A percentile compares a stretch with the other conserved stretches of the same genome.
These are phyloP conservation scores for Drosophila jambulina DNA, from an alignment of 1,140 invertebrate species.

Conservation along the genomic window DNA sequence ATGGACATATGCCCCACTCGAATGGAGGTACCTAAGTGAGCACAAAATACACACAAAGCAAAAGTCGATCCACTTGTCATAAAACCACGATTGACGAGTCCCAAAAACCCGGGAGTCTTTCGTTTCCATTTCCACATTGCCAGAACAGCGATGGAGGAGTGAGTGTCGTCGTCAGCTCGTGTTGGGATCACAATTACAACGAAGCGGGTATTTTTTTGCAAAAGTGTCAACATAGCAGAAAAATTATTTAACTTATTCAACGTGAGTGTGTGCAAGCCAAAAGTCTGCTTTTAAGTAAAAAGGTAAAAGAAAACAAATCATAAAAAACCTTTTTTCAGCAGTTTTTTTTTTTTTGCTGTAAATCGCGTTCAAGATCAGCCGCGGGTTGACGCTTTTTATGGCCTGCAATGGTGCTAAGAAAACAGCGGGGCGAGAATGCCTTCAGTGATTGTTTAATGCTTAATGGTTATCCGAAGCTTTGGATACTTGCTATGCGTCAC, in stretches of 20 bases:
- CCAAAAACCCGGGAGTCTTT: conserved; percentile 25
- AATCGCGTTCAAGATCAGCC: conserved; percentile 42
- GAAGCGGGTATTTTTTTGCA: conserved; percentile 20
- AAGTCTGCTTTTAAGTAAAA: conserved; percentile 26
- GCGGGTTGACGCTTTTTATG: conserved; percentile 38
- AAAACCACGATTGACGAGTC: conserved; percentile 22
- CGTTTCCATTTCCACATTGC: conserved; percentile 16
- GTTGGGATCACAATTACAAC: conserved; percentile 57
- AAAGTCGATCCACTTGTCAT: conserved; percentile 45
- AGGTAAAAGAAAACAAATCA: conserved; percentile 1
- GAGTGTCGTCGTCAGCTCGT: conserved; percentile 24
- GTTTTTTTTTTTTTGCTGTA: conserved; percentile 30
- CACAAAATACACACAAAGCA: conserved; percentile 17
- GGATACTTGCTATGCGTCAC: conserved; percentile 44
- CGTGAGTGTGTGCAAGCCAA: conserved; percentile 24
- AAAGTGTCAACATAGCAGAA: conserved; percentile 64
- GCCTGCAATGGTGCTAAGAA: conserved; percentile 32
- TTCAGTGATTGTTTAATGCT: conserved; percentile 45
- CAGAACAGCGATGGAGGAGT: conserved; percentile 31
- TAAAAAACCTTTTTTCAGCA: conserved; percentile 38
- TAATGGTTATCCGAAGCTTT: conserved; percentile 25
- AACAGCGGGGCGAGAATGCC: conserved; percentile 29
- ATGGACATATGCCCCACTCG: conserved; percentile 21
- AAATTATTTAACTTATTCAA: conserved; percentile 14
- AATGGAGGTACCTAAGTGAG: conserved; percentile 8